Conservation (phyloP, 2,888 invertebrate species). For the Tipula helvola region DNA sequence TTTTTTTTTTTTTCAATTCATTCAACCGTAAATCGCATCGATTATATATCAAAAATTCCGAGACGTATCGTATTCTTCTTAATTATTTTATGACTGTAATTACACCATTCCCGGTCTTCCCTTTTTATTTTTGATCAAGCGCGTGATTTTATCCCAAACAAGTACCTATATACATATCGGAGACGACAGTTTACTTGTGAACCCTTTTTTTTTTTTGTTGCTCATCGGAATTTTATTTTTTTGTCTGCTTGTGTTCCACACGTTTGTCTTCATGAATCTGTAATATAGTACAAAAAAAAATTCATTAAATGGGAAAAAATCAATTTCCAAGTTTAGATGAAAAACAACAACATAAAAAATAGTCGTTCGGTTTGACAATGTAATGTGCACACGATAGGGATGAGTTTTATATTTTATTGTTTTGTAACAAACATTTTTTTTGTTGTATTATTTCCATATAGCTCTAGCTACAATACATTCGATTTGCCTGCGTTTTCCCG, state of each 20-base stretch:
- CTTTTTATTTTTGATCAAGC: not conserved
- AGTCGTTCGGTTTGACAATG: too few relatives aligned
- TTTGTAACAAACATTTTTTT: not conserved
- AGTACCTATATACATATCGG: not conserved
- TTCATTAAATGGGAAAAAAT: not conserved
- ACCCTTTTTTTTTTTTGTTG: not conserved
- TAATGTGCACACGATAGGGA: not conserved
- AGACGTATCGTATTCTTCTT: not conserved
- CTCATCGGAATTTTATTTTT: not conserved
- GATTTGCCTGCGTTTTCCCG: not conserved
- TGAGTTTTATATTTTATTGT: not conserved
- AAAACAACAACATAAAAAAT: not conserved
- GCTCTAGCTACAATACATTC: too few relatives aligned
- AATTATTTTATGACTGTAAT: not conserved
- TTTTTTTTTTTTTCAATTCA: not conserved
- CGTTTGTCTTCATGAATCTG: not conserved
- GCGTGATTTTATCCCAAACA: not conserved
- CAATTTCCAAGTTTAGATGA: not conserved
- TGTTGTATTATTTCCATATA: not conserved
- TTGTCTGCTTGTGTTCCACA: not conserved
- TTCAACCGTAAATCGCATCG: not conserved
- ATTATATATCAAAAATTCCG: not conserved
- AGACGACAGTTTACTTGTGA: not conserved
- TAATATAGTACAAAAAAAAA: not conserved
- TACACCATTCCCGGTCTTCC: not conserved